Conservation (phyloP, 2,797 vertebrate species). For the Steatocranus sp. region DNA sequence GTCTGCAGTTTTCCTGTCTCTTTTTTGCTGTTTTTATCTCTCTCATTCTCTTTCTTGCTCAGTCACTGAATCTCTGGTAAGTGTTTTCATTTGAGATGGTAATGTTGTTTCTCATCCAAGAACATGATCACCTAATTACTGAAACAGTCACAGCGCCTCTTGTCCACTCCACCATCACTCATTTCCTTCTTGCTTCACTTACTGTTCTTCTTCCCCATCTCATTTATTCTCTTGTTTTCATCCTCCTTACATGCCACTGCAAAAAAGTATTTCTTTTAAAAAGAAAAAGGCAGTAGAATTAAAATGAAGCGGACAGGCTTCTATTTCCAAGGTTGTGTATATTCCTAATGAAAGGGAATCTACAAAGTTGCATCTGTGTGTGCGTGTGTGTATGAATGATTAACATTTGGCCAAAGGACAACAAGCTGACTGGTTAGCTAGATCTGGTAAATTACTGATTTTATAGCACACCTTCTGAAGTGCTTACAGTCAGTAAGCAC, state of each 20-base stretch:
- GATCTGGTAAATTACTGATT: background rate
- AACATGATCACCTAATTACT: constrained; percentile 30
- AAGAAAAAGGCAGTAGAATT: background rate
- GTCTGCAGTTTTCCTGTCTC: background rate
- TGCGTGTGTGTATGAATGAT: background rate
- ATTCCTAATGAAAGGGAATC: background rate
- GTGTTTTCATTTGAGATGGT: background rate
- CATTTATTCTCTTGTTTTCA: background rate
- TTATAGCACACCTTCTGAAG: background rate
- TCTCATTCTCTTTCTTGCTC: background rate
- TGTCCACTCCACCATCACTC: constrained; percentile 6
- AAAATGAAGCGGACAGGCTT: background rate
- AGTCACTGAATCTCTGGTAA: background rate
- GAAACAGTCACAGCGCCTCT: constrained; percentile 3
- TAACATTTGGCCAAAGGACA: background rate
- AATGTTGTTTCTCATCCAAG: constrained; percentile 24
- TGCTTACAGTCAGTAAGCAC: background rate
- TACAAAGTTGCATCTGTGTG: background rate
- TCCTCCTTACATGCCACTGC: background rate
- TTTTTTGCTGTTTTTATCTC: background rate
- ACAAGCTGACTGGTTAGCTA: background rate
- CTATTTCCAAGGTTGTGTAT: background rate
- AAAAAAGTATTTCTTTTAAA: background rate
- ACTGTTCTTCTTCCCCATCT: background rate
- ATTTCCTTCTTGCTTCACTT: background rate